Percentiles rank a stretch among this genome's conserved stretches.
These are phyloP conservation scores for Cryptus viduatorius DNA, from an alignment of 2,888 invertebrate genomes.

Conservation along the genomic window DNA sequence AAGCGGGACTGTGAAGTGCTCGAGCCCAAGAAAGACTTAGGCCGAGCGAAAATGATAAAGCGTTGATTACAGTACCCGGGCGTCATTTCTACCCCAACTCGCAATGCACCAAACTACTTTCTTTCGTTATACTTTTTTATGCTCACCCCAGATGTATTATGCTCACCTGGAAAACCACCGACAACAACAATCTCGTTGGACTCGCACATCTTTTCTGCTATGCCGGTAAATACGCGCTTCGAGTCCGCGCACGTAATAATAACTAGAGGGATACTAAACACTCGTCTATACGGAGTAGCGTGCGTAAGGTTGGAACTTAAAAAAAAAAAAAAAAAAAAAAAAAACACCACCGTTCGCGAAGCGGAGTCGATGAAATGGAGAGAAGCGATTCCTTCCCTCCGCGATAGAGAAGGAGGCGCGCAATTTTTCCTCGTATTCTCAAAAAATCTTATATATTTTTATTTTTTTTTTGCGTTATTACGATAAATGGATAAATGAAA, in stretches of 20 bases:
- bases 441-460: background rate
- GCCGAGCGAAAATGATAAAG: conserved; percentile 63
- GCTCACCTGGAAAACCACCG: conserved; percentile 48
- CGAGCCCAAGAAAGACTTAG: conserved; percentile 58
- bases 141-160: conserved; percentile 53
- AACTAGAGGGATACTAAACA: background rate
- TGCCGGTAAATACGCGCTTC: background rate
- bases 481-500: no score
- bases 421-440: background rate
- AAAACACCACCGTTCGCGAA: background rate
- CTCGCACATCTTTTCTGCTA: background rate
- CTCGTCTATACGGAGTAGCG: background rate
- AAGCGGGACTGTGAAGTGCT: conserved; percentile 58
- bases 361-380: background rate
- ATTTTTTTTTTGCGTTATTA: background rate
- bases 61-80: conserved; percentile 65
- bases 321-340: background rate
- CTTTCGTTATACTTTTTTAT: conserved; percentile 49
- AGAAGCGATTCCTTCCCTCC: background rate
- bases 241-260: background rate
- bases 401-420: background rate
- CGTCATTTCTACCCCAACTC: conserved; percentile 62
- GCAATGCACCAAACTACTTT: conserved; percentile 56
- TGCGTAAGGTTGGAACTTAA: background rate
- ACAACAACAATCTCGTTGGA: conserved; percentile 23